Base-by-base conservation (phyloP, 2,797 vertebrate species). In the Leptoclinus maculatus region DNA sequence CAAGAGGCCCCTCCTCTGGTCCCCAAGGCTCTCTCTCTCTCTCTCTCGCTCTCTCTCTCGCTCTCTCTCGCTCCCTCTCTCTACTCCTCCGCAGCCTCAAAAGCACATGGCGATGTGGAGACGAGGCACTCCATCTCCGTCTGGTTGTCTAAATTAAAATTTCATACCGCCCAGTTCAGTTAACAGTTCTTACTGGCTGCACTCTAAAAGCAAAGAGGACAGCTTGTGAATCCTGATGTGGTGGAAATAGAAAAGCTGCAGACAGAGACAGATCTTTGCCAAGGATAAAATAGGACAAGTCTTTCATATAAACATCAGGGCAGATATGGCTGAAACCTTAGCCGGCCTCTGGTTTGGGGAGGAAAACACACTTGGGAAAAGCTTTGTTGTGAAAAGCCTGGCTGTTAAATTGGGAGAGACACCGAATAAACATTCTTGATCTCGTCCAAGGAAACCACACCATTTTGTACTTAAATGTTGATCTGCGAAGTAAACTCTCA, bases 121-220 rank as follows among this genome's bases (percentile, higher is more conserved):
- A 87, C 39, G 25, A 87, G 76, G 83, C 86, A 80, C 83, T 90
- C 81, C 90, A 90, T 91, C 88, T 86, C 71, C 13, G 49, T 88
- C 83, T 87, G 88, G 81, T 89, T 91, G 88, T 93, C 89, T 59
- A 82, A 84, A 94, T 94, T 84, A 94, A 93, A 94, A 89, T 93
- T 92, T 93, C 88, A 93, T 93, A 79, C 78, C 80, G 47, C 84
- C 89, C 84, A 87, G 90, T 91, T 89, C 66, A 86, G 87, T 82
- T 83, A 89, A 89, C 85, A 74, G 85, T 85, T 88, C 84, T 78
- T 80, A 85, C 91, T 87, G 87, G 85, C 76, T 41, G 4, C 21
- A 9, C 80, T 83, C 84, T 91, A 80, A 87, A 92, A 91, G 82
- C 82, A 83, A 71, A 88, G 80, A 88, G 67, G 73, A 81, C 79